Base-by-base conservation (phyloP, 2,797 vertebrate species). In the Botia almorhae region DNA sequence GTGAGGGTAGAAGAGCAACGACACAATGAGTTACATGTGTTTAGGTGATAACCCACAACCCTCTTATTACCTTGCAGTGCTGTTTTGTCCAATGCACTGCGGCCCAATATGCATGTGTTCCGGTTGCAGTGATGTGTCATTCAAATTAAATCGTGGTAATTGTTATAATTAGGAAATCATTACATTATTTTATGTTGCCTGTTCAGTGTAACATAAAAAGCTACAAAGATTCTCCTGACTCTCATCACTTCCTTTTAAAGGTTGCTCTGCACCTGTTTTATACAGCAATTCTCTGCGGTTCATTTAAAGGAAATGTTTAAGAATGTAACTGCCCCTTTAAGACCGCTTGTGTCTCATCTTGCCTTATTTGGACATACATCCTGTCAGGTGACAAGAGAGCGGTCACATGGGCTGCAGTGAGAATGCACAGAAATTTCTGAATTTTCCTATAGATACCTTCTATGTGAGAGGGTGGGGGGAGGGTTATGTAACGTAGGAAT, bases 401-500 rank as follows among this genome's bases (percentile, higher is more conserved):
- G 90, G 90, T 91, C 89, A 88, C 90, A 89, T 81, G 87, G 81
- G 88, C 90, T 89, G 91, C 89, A 91, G 85, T 68, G 89, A 92
- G 90, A 94, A 92, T 91, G 91, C 91, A 91, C 91, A 87, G 89
- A 94, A 93, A 93, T 93, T 88, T 91, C 90, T 91, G 90, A 92
- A 91, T 91, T 88, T 81, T 91, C 92, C 87, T 89, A 88, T 90
- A 89, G 89, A 87, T 86, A 76, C 80, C 84, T 81, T 76, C 69
- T 76, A 61, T 74, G 56, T 70, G 76, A 79, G 64, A 70, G 69
- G 55, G 64, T 56, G 64, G 76, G 69, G 79, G 74, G 89, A 88
- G 92, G 85, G 89, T 93, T 92, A 92, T 91, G 89, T 92, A 91
- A 92, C 85, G 77, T 82, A 76, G 69, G 80, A 75, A 84, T 26